phyloP scores from a whole-genome alignment of 2,888 invertebrate species.

The Nemurella pictetii region DNA sequence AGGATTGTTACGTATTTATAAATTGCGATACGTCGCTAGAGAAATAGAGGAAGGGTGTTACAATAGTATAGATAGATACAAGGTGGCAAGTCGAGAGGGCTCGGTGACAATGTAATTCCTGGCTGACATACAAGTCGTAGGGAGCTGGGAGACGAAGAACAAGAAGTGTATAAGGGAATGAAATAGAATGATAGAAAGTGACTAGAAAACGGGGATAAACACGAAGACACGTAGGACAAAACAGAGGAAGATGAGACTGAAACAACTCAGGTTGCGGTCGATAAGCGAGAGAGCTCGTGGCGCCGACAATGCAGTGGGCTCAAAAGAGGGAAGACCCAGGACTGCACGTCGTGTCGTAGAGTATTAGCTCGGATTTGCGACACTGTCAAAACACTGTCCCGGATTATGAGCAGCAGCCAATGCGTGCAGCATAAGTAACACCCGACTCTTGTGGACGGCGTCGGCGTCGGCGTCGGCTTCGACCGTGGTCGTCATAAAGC shows the following conservation, averaged over 20 bases:
- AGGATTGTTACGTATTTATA: constrained; percentile 29
- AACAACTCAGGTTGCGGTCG: constrained; percentile 23
- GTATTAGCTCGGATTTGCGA: constrained; percentile 15
- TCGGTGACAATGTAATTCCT: constrained; percentile 30
- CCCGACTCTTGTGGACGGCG: neutral
- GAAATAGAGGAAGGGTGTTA: neutral
- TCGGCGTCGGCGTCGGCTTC: neutral
- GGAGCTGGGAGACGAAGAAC: constrained; percentile 19
- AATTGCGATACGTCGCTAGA: constrained; percentile 24
- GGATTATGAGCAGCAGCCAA: constrained; percentile 4
- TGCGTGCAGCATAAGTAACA: neutral
- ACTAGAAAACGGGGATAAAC: constrained; percentile 20
- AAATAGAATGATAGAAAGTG: constrained; percentile 17
- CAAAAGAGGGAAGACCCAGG: neutral
- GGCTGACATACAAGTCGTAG: constrained; percentile 22
- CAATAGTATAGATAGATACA: constrained; percentile 21
- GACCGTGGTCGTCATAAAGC: neutral
- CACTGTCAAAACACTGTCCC: constrained; percentile 18
- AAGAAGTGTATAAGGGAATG: neutral
- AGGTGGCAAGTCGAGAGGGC: constrained; percentile 25
- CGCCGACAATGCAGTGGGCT: constrained; percentile 15
- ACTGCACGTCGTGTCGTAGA: constrained; percentile 2
- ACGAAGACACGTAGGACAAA: constrained; percentile 15
- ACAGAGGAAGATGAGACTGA: constrained; percentile 4
- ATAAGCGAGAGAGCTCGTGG: neutral